A percentile compares a stretch with the other conserved stretches of the same genome.
Evolutionary conservation across 2,888 invertebrate genomes (phyloP).

Genomic region (Idaea dimidiata): DNA sequence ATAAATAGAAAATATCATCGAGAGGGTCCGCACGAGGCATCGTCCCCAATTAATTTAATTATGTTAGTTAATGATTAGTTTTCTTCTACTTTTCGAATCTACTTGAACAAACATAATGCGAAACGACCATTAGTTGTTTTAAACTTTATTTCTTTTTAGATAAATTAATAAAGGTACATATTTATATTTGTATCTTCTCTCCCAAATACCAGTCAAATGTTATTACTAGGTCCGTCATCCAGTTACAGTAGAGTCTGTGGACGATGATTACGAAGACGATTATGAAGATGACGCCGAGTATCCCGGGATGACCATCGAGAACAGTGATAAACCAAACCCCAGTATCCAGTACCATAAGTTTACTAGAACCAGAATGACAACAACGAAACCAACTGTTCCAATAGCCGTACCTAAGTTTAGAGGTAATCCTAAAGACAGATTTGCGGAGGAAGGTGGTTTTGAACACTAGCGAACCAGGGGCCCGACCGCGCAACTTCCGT

Average conservation of each 20-base stretch:
- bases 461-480: background rate
- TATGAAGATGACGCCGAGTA: conserved; percentile 12
- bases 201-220: background rate
- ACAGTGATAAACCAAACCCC: background rate
- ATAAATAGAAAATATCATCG: too few relatives aligned
- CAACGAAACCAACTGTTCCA: background rate
- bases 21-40: too few relatives aligned
- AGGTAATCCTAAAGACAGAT: background rate
- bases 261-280: conserved; percentile 17
- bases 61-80: too few relatives aligned
- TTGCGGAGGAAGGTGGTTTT: background rate
- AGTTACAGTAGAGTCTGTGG: conserved; percentile 22
- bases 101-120: too few relatives aligned
- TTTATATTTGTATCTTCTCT: background rate
- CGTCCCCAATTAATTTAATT: too few relatives aligned
- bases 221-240: background rate
- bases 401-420: conserved; percentile 3
- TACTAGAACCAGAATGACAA: background rate
- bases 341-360: background rate
- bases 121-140: too few relatives aligned
- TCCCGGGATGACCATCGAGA: background rate
- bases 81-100: too few relatives aligned
- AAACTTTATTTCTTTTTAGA: too few relatives aligned
- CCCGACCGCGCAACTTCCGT: too few relatives aligned
- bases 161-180: background rate